These are phyloP conservation scores for Oostethus manadensis DNA, from an alignment of 2,113 vertebrate genomes.

Conservation along the genomic window DNA sequence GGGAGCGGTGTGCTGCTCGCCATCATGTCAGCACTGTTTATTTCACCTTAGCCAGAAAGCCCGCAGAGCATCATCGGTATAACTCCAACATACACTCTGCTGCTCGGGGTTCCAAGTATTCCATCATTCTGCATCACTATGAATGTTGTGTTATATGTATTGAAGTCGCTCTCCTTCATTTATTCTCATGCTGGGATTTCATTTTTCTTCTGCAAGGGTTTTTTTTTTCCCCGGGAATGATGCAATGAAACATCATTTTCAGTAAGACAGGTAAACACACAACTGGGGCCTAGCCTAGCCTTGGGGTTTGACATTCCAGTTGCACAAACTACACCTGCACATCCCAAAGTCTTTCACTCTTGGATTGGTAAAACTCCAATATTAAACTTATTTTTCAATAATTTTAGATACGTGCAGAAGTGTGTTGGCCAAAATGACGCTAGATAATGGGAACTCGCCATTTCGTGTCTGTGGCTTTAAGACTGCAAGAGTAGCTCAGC, in stretches of 20 bases:
- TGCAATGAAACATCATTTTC: constrained; percentile 13
- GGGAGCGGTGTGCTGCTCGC: constrained; percentile 24
- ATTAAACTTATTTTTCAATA: too few species aligned
- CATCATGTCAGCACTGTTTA: constrained; percentile 40
- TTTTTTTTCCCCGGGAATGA: constrained; percentile 13
- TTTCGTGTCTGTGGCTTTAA: too few species aligned
- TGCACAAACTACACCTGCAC: too few species aligned
- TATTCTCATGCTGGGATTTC: constrained; percentile 3
- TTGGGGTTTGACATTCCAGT: neutral
- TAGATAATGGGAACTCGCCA: too few species aligned
- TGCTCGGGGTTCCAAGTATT: constrained; percentile 8
- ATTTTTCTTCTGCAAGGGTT: constrained; percentile 1
- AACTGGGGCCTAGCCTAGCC: neutral
- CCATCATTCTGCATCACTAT: too few species aligned
- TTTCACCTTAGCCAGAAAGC: constrained; percentile 32
- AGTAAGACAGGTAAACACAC: constrained; percentile 6
- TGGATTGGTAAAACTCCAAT: too few species aligned
- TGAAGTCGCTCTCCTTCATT: too few species aligned
- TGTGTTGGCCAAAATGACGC: too few species aligned
- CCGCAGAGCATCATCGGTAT: constrained; percentile 12
- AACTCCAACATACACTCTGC: constrained; percentile 22
- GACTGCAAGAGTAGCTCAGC: too few species aligned
- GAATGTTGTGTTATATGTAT: too few species aligned
- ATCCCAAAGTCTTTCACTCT: too few species aligned
- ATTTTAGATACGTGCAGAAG: too few species aligned